Evolutionary conservation across 2,113 vertebrate genomes (phyloP).

Genomic region (Monopterus albus): DNA sequence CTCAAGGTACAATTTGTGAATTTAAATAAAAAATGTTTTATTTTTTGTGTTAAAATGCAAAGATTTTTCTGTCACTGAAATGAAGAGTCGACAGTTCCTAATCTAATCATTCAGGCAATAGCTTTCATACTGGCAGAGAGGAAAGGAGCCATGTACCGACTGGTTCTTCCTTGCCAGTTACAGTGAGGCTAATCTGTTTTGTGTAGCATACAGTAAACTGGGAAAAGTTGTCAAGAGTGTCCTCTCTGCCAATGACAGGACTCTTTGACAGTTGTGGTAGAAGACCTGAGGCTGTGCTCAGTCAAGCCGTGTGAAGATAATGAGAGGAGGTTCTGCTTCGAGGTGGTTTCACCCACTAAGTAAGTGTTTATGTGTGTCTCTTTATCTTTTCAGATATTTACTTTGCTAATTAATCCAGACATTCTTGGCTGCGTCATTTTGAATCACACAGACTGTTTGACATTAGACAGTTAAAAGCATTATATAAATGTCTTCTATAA

Average conservation of each 20-base stretch:
- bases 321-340: constrained; percentile 97
- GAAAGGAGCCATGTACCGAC: background rate
- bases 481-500: background rate
- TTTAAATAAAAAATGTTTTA: too few species aligned
- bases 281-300: constrained; percentile 94
- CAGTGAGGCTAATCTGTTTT: background rate
- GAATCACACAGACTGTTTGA: background rate
- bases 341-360: constrained; percentile 99
- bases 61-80: background rate
- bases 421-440: background rate
- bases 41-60: background rate
- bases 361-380: constrained; percentile 68
- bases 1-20: constrained; percentile 86
- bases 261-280: constrained; percentile 95
- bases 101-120: background rate
- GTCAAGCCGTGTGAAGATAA: constrained; percentile 97
- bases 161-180: background rate
- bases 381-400: background rate
- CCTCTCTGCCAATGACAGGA: constrained; percentile 81
- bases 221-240: background rate
- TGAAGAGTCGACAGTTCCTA: too few species aligned
- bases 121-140: background rate
- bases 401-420: background rate
- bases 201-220: background rate
- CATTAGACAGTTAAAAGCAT: background rate